A percentile compares a stretch with the other conserved stretches of the same genome.
These are phyloP conservation scores for Criorhina ranunculi DNA, from an alignment of 2,888 invertebrate species.

Conservation along the genomic window DNA sequence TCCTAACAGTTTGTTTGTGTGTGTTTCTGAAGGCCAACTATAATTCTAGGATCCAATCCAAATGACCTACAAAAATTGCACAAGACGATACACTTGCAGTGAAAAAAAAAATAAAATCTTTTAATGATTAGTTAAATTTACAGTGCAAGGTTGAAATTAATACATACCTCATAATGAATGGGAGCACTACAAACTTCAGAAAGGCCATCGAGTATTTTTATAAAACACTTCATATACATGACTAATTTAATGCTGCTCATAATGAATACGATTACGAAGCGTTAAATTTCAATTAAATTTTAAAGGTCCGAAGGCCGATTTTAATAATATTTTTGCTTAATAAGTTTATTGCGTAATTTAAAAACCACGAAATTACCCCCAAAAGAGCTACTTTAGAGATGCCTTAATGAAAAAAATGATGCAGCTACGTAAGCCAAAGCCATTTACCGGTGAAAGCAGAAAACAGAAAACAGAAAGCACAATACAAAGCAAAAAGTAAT, in stretches of 20 bases:
- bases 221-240: not conserved
- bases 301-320: constrained; percentile 29
- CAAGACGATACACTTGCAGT: too few species aligned
- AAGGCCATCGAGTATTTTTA: not conserved
- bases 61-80: too few species aligned
- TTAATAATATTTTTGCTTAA: constrained; percentile 47
- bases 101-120: too few species aligned
- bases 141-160: too few species aligned
- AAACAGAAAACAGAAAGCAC: constrained; percentile 5
- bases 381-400: constrained; percentile 45
- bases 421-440: constrained; percentile 40
- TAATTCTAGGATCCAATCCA: too few species aligned
- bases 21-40: too few species aligned
- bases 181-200: too few species aligned
- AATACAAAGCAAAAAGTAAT: constrained; percentile 49
- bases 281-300: constrained; percentile 45
- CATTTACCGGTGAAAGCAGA: constrained; percentile 33
- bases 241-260: not conserved
- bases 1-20: too few species aligned
- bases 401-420: constrained; percentile 44
- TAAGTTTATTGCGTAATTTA: constrained; percentile 45
- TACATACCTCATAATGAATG: too few species aligned
- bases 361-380: constrained; percentile 48
- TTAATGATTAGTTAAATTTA: too few species aligned
- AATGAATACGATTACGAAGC: constrained; percentile 14